Percentiles rank a stretch among this genome's conserved stretches.
phyloP scores from a whole-genome alignment of 2,113 vertebrate genomes.

The Gallinago paraguaiae region DNA sequence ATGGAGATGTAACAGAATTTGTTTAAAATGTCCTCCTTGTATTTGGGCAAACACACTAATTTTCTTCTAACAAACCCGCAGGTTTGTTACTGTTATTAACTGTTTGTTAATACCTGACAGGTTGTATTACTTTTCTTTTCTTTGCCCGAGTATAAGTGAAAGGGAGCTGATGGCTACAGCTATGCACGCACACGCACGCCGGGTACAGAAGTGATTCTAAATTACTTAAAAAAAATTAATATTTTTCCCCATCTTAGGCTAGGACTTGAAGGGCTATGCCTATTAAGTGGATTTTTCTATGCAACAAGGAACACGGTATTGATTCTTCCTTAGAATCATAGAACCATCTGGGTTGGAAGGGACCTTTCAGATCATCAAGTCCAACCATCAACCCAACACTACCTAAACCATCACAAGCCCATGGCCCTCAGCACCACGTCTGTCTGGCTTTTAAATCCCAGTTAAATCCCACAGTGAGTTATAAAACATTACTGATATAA shows the following conservation, averaged over 20 bases:
- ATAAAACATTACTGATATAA: neutral
- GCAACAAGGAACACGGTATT: accelerated
- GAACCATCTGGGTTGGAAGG: too few species aligned
- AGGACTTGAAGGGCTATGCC: neutral
- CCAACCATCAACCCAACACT: too few species aligned
- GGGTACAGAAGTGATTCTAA: too few species aligned
- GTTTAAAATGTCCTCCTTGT: neutral
- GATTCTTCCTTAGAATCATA: neutral
- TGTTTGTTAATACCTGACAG: neutral
- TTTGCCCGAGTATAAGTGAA: neutral
- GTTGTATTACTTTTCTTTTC: neutral
- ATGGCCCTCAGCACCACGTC: too few species aligned
- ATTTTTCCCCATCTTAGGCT: neutral
- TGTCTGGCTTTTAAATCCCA: too few species aligned
- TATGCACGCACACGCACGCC: accelerated
- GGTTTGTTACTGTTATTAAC: too few species aligned
- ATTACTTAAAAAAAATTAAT: neutral
- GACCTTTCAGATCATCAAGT: too few species aligned
- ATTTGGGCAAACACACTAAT: neutral
- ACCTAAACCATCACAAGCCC: too few species aligned
- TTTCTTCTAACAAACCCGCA: neutral
- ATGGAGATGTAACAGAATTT: neutral
- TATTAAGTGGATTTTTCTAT: neutral
- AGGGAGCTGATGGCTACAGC: neutral
- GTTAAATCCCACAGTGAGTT: neutral